Evolutionary conservation across 1,140 invertebrate genomes (phyloP), one percentile per base, ranked within the genome.

Genomic region (Drosophila nasuta): DNA sequence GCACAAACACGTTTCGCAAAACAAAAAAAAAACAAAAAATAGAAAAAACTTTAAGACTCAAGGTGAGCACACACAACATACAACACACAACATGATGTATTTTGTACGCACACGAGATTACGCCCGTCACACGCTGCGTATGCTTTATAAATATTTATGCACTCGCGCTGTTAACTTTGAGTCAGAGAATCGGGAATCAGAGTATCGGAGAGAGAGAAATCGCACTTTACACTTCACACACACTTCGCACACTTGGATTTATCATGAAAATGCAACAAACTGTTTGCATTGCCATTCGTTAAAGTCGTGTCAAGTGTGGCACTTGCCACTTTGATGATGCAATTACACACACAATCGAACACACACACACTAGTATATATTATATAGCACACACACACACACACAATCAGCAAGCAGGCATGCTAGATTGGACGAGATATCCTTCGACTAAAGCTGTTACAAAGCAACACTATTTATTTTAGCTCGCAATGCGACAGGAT

Each of bases 121-220:
- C 45, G 15, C 17, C 38, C 45, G 74, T 76, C 68, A 88, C 77
- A 88, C 81, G 80, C 67, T 57, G 80, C 83, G 83, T 83, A 88
- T 88, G 83, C 74, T 80, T 88, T 74, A 88, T 89, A 88, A 89
- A 88, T 88, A 88, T 88, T 87, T 83, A 77, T 88, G 77, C 72
- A 71, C 73, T 79, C 41, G 20, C 41, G 20, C 43, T 30, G 49
- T 59, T 51, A 48, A 59, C 8, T 52, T 48, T 64, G 33, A 11
- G 48, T 43, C 35, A 57, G 33, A 41, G 35, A 52, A 75, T 75
- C 60, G 20, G 20, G 48, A 52, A 75, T 38, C 35, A 38, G 7
- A 33, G 33, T 8, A 33, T 8, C 7, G 33, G 6, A 33, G 33
- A 33, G 33, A 49, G 43, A 56, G 43, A 77, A 56, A 60, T 60